These are phyloP conservation scores for Myiothlypis chrysogaster DNA, from an alignment of 2,797 vertebrate genomes.

Conservation along the genomic window DNA sequence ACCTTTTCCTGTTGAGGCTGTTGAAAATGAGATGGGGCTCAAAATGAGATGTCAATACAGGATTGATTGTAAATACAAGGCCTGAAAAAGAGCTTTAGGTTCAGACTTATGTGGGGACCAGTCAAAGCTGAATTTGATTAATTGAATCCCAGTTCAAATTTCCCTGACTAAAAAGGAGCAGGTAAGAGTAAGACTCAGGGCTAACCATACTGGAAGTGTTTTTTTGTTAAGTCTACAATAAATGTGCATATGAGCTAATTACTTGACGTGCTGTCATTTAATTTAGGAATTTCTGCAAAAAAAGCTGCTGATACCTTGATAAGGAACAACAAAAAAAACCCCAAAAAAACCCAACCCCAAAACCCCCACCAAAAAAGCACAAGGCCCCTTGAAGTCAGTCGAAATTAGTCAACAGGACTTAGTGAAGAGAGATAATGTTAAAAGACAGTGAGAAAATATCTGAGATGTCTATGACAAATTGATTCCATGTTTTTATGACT, in stretches of 20 bases:
- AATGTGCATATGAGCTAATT: not conserved
- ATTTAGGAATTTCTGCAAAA: not conserved
- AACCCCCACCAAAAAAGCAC: accelerated
- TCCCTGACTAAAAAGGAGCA: not conserved
- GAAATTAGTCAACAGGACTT: not conserved
- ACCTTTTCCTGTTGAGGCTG: not conserved
- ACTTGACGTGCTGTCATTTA: accelerated
- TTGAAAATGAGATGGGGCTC: not conserved
- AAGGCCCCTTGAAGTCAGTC: not conserved
- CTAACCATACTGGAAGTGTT: not conserved
- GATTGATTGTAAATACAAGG: not conserved
- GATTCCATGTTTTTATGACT: not conserved
- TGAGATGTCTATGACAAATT: not conserved
- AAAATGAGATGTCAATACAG: accelerated
- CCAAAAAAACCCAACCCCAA: not conserved
- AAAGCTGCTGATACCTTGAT: not conserved
- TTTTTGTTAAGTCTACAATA: not conserved
- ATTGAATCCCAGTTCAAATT: not conserved
- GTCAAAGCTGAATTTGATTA: not conserved
- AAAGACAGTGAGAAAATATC: not conserved
- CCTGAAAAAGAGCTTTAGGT: not conserved
- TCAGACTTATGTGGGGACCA: not conserved
- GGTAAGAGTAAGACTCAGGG: not conserved
- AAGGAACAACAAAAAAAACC: not conserved
- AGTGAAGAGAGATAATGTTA: not conserved